Evolutionary conservation across 2,888 invertebrate species (phyloP), one percentile per base, ranked within the genome.

Genomic region (Pterostichus madidus): DNA sequence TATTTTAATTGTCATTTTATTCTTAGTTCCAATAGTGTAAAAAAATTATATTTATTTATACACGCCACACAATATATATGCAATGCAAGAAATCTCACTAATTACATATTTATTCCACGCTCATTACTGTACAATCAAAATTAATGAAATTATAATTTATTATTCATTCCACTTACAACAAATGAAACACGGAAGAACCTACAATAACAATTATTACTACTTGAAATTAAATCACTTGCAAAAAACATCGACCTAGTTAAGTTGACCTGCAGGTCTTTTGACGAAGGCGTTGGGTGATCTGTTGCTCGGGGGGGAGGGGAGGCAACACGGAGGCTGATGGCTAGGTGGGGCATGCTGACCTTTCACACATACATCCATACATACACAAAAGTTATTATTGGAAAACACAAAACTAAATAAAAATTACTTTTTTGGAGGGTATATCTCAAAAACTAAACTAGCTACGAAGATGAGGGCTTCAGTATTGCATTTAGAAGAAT

Each of bases 201-300:
- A 49, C 49, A 49, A 49, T 49, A 49, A 49, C 13, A 49, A 8
- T 10, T n/a, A 59, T 24, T 24, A 59, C 17, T 59, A 59, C 59
- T 59, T 17, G 15, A 59, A 59, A 59, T 59, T 59, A 24, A 59
- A 24, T 59, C 59, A 17, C 24, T 24, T 31, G 59, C 59, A 11
- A 59, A 39, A 39, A 24, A 11, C 24, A 11, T 24, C 64, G 64
- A 64, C 64, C 64, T 31, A 64, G 64, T 64, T 64, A 7, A 35
- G 35, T 35, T 64, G 64, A 64, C 64, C 64, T 64, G 64, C 64
- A 64, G 64, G 64, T 64, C 64, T 32, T 32, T 49, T 49, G 49
- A 49, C 35, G 64, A 32, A 64, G 64, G 64, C 64, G 64, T 64
- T 35, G 64, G 35, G 24, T 11, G 39, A 39, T 39, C 39, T 39